Evolutionary conservation across 64 coral and sea anemone species (phyloP), one percentile per base, ranked within the genome.

Genomic region (Actinia equina): DNA sequence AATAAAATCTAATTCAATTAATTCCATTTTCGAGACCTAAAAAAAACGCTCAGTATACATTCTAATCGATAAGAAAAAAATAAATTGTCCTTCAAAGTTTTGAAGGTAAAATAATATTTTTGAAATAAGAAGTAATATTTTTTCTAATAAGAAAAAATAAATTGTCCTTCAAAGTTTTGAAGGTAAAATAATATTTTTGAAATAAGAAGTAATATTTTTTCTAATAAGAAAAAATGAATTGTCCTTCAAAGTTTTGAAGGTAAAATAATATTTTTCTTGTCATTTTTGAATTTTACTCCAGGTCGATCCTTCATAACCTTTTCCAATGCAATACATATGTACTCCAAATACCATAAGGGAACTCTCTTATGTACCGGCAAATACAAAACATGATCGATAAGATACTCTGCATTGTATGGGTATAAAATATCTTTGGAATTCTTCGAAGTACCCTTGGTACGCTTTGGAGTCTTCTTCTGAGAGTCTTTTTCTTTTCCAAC

Each of bases 341-440:
- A 74, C 37, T 93, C 87, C 56, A 93, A 83, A 65, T 88, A 85
- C 86, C 80, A 77, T 17, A 88, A 80, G 25, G 91, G 81, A 15
- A 88, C 91, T 26, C 51, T 74, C 45, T 88, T 93, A 52, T 93
- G 91, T 13, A 93, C 91, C 52, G 91, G 91, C 5, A 93, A 46
- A 57, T 93, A 93, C 69, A 93, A 26, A 14, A 93, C 91, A 79
- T 93, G 91, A 42, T 93, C 53, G 12, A 93, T 88, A 76, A 93
- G 37, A 53, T 88, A 93, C 42, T 93, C 85, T 23, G 91, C 86
- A 88, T 93, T 93, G 82, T 93, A 85, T 1, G 91, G 91, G 67
- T 88, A 93, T 17, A 93, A 37, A 52, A 93, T 58, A 51, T 93
- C 91, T 59, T 87, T 87, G 7, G 63, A 43, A 17, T 46, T n/a